Evolutionary conservation across 1,140 invertebrate genomes (phyloP), one percentile per base, ranked within the genome.

Genomic region (Steinernema khuongi): DNA sequence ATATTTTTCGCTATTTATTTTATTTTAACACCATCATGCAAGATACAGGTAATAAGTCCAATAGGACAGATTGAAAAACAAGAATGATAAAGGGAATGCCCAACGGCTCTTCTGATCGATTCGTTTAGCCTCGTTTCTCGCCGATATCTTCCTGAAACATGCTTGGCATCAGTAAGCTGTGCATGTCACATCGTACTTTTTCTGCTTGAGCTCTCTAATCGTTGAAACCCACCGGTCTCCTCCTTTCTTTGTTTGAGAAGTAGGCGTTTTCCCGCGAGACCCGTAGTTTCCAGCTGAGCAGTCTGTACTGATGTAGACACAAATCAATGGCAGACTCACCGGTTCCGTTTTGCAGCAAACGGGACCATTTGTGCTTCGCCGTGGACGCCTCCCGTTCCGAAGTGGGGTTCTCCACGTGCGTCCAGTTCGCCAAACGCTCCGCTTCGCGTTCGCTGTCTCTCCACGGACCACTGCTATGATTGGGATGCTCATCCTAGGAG

Each of bases 341-440:
- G n/a, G 33, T 70, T 66, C 31, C 30, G 31, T 73, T 73, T 36
- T 18, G 18, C 28, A 17, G 22, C 66, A 70, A 44, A 22, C 28
- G 67, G 31, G 70, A 71, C 29, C 50, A 32, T 60, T 50, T 26
- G 26, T 79, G 31, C n/a, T 17, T 50, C 75, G 28, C 75, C 30
- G 73, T 44, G 31, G 33, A 2, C 31, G 32, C 11, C 7, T 7
- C 19, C 67, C 22, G 31, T 17, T 71, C 32, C 76, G 80, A 68
- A 31, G 66, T 70, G 41, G 70, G 75, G n/a, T 76, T 70, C 29
- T 78, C 80, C 26, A 74, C 72, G 41, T 72, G 66, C 4, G 76
- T 69, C 81, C 81, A 83, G 60, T 81, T 82, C 1, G 81, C 81
- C 28, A 83, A 73, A 32, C 82, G 68, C 60, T 83, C 81, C 4